phyloP scores from a whole-genome alignment of 2,888 invertebrate species.

The Hesperia comma region DNA sequence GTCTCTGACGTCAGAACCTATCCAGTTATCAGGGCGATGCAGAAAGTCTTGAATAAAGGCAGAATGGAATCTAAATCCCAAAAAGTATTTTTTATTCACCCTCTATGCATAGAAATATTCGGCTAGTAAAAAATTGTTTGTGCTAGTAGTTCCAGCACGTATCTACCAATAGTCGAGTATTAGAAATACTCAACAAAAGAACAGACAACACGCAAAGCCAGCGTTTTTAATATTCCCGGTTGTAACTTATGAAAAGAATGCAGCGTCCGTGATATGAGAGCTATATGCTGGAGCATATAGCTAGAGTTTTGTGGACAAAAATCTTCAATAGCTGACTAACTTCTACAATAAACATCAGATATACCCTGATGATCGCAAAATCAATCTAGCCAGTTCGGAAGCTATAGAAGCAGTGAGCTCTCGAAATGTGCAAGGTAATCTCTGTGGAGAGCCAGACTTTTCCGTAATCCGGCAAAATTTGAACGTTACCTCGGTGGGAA shows the following conservation, averaged over 20 bases:
- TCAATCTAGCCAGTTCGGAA: slow-evolving; percentile 36
- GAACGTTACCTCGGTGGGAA: not conserved
- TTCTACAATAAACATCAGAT: slow-evolving; percentile 39
- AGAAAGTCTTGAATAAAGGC: too few species aligned
- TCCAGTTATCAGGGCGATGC: too few species aligned
- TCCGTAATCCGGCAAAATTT: slow-evolving; percentile 55
- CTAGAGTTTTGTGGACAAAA: too few species aligned
- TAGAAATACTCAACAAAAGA: not conserved
- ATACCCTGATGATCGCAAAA: slow-evolving; percentile 38
- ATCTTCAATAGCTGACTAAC: slow-evolving; percentile 38
- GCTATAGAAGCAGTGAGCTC: slow-evolving; percentile 39
- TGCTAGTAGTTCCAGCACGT: not conserved
- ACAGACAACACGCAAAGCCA: slow-evolving; percentile 5
- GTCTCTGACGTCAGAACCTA: too few species aligned
- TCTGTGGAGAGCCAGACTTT: slow-evolving; percentile 57
- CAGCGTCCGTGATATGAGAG: slow-evolving; percentile 11
- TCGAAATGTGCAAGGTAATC: slow-evolving; percentile 49
- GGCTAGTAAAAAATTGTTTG: not conserved
- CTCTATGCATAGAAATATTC: not conserved
- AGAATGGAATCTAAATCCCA: too few species aligned
- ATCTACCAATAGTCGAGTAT: not conserved
- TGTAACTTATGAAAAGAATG: slow-evolving; percentile 13
- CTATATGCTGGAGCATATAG: slow-evolving; percentile 16
- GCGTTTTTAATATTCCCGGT: slow-evolving; percentile 11
- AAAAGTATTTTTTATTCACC: not conserved